Conservation (phyloP, 2,113 vertebrate species). For the Pandion haliaetus region DNA sequence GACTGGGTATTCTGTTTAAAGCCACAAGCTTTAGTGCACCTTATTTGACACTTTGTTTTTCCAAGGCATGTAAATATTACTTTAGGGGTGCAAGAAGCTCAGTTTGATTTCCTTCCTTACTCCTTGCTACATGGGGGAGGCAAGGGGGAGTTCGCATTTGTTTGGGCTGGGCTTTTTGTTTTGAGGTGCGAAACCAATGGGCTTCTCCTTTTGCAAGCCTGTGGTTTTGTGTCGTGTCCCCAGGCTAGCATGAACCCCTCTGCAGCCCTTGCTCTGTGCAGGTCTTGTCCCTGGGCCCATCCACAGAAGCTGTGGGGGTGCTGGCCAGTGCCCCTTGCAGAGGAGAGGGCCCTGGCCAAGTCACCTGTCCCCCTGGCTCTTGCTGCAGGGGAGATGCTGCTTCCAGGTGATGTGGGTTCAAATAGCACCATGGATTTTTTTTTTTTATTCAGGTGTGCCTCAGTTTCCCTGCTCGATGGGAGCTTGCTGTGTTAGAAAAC, state of each 20-base stretch:
- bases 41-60: background rate
- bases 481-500: background rate
- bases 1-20: background rate
- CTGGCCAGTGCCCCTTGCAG: background rate
- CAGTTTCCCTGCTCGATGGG: background rate
- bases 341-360: background rate
- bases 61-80: too few species aligned
- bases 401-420: background rate
- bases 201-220: background rate
- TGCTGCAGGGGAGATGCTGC: background rate
- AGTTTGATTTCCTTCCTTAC: accelerated
- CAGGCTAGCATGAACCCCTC: background rate
- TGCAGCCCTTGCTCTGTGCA: accelerated
- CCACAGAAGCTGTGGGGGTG: background rate
- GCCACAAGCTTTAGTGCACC: background rate
- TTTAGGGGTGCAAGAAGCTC: background rate
- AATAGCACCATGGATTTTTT: accelerated
- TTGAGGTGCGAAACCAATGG: background rate
- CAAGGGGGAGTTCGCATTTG: accelerated
- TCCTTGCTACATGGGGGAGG: accelerated
- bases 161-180: background rate
- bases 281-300: accelerated
- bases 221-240: accelerated
- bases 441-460: background rate
- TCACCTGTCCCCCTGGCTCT: accelerated